These are phyloP conservation scores for Astreopora myriophthalma DNA, from an alignment of 64 coral and sea anemone genomes.

Conservation along the genomic window DNA sequence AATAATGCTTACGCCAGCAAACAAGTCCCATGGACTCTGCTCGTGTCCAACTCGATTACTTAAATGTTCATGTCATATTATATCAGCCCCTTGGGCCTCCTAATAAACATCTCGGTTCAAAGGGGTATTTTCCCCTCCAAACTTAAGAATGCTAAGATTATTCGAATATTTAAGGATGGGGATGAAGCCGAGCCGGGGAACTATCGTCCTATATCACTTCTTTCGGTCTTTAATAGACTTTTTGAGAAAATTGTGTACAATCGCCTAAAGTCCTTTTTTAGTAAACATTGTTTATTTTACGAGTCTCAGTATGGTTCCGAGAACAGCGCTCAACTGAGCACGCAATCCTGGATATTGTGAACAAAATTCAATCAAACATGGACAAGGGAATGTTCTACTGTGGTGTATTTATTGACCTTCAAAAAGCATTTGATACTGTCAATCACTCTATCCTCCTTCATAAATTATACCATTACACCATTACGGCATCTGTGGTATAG, in stretches of 20 bases:
- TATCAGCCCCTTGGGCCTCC: background rate
- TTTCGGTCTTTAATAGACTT: slow-evolving; percentile 37
- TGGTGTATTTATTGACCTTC: too few relatives aligned
- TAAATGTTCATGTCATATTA: background rate
- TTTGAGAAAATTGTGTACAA: slow-evolving; percentile 59
- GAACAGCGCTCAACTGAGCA: background rate
- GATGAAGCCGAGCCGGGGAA: slow-evolving; percentile 45
- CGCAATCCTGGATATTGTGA: slow-evolving; percentile 35
- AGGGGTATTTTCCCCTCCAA: background rate
- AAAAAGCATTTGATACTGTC: too few relatives aligned
- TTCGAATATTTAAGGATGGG: slow-evolving; percentile 14
- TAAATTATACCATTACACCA: too few relatives aligned
- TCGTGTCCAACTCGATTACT: slow-evolving; percentile 27
- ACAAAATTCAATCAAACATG: slow-evolving; percentile 50
- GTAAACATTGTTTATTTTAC: too few relatives aligned
- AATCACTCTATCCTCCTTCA: too few relatives aligned
- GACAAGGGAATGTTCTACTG: background rate
- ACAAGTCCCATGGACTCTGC: slow-evolving; percentile 3
- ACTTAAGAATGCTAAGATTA: background rate
- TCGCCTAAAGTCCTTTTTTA: background rate
- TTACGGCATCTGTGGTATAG: too few relatives aligned
- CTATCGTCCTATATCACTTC: slow-evolving; percentile 25
- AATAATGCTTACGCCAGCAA: slow-evolving; percentile 14
- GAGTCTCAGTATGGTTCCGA: background rate
- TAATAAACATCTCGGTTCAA: slow-evolving; percentile 44